Base-by-base conservation (phyloP, 2,888 invertebrate species). In the Drosophila seclusa region DNA sequence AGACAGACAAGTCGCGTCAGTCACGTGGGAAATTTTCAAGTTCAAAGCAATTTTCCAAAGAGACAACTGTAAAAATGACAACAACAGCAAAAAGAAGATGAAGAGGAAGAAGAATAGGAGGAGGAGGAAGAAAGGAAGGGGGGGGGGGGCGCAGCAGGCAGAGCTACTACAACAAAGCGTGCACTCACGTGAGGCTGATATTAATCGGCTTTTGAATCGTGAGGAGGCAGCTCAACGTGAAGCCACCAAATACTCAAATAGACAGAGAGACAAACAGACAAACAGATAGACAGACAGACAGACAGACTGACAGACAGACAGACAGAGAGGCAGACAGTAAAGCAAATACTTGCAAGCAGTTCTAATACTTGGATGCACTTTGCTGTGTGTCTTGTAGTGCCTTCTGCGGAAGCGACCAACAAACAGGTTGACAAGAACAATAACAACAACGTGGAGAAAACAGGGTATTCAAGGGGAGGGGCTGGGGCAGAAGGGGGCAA, bases 11-110 rank as follows among this genome's bases (percentile, higher is more conserved):
- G 55, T 55, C 29, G 55, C 82, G 76, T 24, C 84, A 81, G 87
- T 90, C 87, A 87, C 89, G 90, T 87, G 87, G 90, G 87, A 87
- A 87, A 90, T 90, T 87, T 90, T 87, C 87, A 87, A 87, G 87
- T 87, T 87, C 87, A 87, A 87, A 90, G 76, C 89, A 78, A 86
- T 87, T 87, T 87, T 90, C 79, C 83, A 81, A 73, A 72, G 73
- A 80, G 71, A 49, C 80, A 73, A 87, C 79, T 81, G 79, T 81
- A 80, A 88, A 81, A 74, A 61, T 64, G 66, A 63, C 73, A 83
- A 61, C 48, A 66, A 45, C 42, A 65, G 58, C 42, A 59, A 45
- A 24, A 57, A 45, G 21, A 40, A 13, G 21, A 38, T 40, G 36
- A 53, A 18, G 40, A 24, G 42, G 49, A 60, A 52, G 63, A 42